Conservation (phyloP, 1,140 invertebrate species). For the Galleria mellonella region DNA sequence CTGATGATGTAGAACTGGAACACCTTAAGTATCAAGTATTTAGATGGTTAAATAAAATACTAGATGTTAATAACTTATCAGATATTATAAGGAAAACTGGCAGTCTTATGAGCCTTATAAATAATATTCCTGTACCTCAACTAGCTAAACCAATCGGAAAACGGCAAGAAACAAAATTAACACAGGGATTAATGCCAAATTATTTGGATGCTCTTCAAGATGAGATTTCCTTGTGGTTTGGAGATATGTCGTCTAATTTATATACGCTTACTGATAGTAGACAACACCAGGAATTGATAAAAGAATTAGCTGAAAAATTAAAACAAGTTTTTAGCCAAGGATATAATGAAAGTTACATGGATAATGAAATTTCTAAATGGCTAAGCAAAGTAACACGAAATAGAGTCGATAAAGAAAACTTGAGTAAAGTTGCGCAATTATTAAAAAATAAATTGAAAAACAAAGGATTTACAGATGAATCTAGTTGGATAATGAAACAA, state of each 20-base stretch:
- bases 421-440: neutral
- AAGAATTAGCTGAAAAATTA: neutral
- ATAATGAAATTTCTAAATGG: neutral
- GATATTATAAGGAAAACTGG: neutral
- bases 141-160: neutral
- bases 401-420: neutral
- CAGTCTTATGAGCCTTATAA: constrained; percentile 1
- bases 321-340: neutral
- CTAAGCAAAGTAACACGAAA: neutral
- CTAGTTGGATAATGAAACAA: neutral
- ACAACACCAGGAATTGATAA: neutral
- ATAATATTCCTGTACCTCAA: neutral
- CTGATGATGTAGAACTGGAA: constrained; percentile 35
- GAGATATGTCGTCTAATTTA: neutral
- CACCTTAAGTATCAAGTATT: constrained; percentile 52
- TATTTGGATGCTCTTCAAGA: constrained; percentile 1
- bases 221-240: constrained; percentile 3
- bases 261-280: neutral
- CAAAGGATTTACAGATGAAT: neutral
- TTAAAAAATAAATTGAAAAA: neutral
- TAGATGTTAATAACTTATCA: constrained; percentile 2
- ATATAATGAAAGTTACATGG: neutral
- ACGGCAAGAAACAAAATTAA: neutral
- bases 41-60: constrained; percentile 43
- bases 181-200: neutral